phyloP scores from a whole-genome alignment of 2,797 vertebrate genomes.

The Cottoperca gobio region DNA sequence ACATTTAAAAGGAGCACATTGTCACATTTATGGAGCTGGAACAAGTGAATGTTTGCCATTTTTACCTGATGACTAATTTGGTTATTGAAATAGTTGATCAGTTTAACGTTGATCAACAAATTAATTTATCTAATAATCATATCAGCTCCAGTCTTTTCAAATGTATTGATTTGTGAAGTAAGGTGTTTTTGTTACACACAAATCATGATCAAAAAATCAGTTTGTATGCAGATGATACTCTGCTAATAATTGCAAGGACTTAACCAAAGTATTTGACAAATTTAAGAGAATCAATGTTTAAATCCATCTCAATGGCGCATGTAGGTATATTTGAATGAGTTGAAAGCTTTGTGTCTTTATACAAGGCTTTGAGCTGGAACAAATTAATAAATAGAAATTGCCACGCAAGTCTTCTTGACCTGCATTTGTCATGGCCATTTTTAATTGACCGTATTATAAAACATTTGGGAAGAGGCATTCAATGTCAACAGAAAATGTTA shows the following conservation, averaged over 20 bases:
- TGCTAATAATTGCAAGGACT: background rate
- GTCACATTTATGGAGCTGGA: background rate
- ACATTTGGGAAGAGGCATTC: background rate
- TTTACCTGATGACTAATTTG: background rate
- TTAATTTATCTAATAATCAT: background rate
- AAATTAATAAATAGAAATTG: background rate
- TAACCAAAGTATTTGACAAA: background rate
- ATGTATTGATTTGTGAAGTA: background rate
- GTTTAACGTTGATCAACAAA: constrained; percentile 17
- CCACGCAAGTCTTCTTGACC: background rate
- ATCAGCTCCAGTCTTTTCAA: background rate
- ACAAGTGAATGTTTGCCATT: background rate
- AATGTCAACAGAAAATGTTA: background rate
- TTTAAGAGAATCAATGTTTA: background rate
- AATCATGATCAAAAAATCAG: background rate
- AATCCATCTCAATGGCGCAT: background rate
- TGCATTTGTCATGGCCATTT: background rate
- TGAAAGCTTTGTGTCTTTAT: background rate
- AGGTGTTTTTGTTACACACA: background rate
- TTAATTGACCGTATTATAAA: background rate
- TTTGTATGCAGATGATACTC: constrained; percentile 11
- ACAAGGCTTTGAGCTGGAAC: background rate
- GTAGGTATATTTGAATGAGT: background rate
- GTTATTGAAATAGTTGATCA: background rate
- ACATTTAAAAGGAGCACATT: background rate